Conservation (phyloP, 2,797 vertebrate genomes). For the Hippopotamyrus pictus region DNA sequence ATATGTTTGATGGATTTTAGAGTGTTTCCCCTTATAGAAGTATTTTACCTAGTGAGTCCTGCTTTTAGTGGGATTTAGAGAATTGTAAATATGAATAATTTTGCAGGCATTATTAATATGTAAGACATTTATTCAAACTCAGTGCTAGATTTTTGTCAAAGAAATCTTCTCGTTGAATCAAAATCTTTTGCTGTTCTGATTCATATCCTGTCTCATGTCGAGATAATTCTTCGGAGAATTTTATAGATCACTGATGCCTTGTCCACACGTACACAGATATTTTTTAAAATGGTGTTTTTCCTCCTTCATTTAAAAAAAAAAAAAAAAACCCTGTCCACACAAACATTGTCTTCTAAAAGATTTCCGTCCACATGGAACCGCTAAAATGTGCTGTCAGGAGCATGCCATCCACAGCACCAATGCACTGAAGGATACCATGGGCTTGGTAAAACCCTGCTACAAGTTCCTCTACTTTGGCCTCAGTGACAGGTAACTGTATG, state of each 20-base stretch:
- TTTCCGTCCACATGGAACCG: no score
- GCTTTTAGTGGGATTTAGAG: not conserved
- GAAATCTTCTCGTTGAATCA: not conserved
- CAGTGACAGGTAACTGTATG: no score
- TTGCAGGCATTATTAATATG: not conserved
- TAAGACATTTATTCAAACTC: not conserved
- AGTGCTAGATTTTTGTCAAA: not conserved
- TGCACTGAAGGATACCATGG: no score
- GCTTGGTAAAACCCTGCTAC: no score
- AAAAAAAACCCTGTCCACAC: no score
- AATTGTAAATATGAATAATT: not conserved
- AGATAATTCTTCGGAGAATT: not conserved
- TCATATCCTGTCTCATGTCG: not conserved
- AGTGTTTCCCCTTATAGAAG: not conserved
- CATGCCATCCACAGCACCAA: no score
- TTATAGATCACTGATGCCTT: not conserved
- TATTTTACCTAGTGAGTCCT: not conserved
- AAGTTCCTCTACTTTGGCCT: no score
- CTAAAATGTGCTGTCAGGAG: no score
- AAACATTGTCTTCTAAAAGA: no score
- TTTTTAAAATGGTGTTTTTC: no score
- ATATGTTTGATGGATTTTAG: not conserved
- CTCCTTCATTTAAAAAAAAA: no score
- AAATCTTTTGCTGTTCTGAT: not conserved
- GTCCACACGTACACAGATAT: no score